These are phyloP conservation scores for Sturmia bella DNA, from an alignment of 2,888 invertebrate species.

Conservation along the genomic window DNA sequence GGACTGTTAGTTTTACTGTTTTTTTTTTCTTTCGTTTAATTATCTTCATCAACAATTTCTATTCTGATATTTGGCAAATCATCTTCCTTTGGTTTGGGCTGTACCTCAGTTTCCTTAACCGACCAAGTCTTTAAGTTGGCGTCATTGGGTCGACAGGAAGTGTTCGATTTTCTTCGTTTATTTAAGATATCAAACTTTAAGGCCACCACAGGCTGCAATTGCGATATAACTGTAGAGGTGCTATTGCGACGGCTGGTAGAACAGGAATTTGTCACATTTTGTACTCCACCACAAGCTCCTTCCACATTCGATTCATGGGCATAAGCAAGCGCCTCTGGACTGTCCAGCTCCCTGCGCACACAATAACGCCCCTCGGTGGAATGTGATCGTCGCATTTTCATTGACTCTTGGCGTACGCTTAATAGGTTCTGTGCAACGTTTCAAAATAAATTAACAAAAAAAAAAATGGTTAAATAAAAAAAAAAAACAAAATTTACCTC, in stretches of 20 bases:
- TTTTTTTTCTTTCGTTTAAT: constrained; percentile 1
- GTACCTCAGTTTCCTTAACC: background rate
- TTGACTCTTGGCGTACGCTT: constrained; percentile 74
- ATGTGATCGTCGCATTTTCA: constrained; percentile 77
- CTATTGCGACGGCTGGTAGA: constrained; percentile 45
- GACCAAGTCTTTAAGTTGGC: constrained; percentile 2
- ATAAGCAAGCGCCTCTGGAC: background rate
- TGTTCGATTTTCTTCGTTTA: constrained; percentile 44
- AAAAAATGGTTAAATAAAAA: too few relatives aligned
- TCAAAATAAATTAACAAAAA: too few relatives aligned
- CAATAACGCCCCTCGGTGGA: constrained; percentile 79
- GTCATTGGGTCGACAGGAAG: constrained; percentile 12
- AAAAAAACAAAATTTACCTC: constrained; percentile 70
- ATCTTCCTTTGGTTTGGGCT: constrained; percentile 15
- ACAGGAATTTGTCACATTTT: constrained; percentile 10
- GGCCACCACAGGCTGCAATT: constrained; percentile 62
- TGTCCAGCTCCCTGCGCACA: constrained; percentile 59
- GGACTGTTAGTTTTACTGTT: background rate
- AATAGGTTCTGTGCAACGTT: constrained; percentile 74
- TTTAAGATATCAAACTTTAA: constrained; percentile 59
- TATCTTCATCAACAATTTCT: constrained; percentile 71
- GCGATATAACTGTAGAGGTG: background rate
- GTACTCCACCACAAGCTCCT: constrained; percentile 61
- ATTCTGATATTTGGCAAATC: constrained; percentile 72
- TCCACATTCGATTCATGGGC: background rate